Evolutionary conservation across 2,888 invertebrate species (phyloP).

Genomic region (Ochlodes sylvanus): DNA sequence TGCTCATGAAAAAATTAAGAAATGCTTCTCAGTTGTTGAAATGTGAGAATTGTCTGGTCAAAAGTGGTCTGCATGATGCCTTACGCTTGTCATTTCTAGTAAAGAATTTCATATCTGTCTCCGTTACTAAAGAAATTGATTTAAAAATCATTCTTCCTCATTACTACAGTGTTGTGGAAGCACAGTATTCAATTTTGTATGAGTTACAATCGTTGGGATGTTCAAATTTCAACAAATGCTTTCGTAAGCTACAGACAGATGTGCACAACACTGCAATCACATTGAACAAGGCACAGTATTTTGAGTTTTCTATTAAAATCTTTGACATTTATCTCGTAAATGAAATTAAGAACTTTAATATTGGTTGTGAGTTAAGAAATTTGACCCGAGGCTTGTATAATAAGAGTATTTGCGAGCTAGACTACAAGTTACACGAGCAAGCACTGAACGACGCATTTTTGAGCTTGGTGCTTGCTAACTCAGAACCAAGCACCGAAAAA

Average conservation of each 20-base stretch:
- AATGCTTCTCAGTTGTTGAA: constrained; percentile 60
- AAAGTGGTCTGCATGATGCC: constrained; percentile 66
- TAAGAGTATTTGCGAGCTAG: constrained; percentile 73
- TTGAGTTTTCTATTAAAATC: constrained; percentile 63
- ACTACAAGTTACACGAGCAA: constrained; percentile 58
- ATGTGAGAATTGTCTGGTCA: constrained; percentile 67
- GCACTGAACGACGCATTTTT: constrained; percentile 65
- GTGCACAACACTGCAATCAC: constrained; percentile 70
- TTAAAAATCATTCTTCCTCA: constrained; percentile 50
- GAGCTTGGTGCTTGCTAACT: constrained; percentile 59
- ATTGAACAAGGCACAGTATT: constrained; percentile 60
- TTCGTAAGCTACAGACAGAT: constrained; percentile 66
- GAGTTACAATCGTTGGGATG: constrained; percentile 59
- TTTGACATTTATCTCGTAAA: constrained; percentile 66
- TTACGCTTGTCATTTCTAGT: constrained; percentile 62
- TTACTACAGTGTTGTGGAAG: constrained; percentile 50
- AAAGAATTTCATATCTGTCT: constrained; percentile 58
- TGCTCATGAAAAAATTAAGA: constrained; percentile 56
- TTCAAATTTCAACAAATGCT: constrained; percentile 61
- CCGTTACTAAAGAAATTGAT: constrained; percentile 49
- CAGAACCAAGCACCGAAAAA: constrained; percentile 58
- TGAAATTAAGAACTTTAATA: constrained; percentile 55
- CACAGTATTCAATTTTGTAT: constrained; percentile 59
- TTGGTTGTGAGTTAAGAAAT: constrained; percentile 58
- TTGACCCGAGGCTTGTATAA: constrained; percentile 70